Evolutionary conservation across 2,797 vertebrate genomes (phyloP).

Genomic region (Adrianichthys oophorus): DNA sequence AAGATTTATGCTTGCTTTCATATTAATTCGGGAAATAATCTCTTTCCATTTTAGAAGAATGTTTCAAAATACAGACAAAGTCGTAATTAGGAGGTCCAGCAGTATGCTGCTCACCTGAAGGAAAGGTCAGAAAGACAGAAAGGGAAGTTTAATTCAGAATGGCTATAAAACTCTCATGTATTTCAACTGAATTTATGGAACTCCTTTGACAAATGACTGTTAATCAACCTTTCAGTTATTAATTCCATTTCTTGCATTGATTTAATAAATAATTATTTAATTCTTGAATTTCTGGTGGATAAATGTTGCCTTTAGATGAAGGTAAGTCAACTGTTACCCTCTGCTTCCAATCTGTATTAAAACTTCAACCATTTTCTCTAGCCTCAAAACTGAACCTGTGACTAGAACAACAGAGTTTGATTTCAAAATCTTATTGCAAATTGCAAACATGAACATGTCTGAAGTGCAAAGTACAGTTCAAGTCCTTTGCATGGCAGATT

Average conservation of each 20-base stretch:
- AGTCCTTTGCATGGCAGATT: neutral
- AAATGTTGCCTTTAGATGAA: neutral
- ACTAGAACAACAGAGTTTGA: neutral
- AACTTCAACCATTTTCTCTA: neutral
- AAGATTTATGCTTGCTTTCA: constrained; percentile 42
- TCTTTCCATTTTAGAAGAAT: constrained; percentile 51
- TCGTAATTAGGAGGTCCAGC: constrained; percentile 19
- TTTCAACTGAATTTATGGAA: neutral
- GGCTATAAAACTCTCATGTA: too few relatives aligned
- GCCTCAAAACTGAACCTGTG: neutral
- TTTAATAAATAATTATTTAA: constrained; percentile 7
- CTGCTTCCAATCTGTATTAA: neutral
- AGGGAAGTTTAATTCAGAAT: neutral
- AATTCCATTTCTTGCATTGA: constrained; percentile 8
- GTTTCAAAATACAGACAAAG: constrained; percentile 27
- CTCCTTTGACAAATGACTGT: neutral
- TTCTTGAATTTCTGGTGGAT: neutral
- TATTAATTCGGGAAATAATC: constrained; percentile 45
- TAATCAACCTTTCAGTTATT: neutral
- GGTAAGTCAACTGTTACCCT: neutral
- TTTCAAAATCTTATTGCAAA: neutral
- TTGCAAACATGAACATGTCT: constrained; percentile 10
- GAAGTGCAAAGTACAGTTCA: neutral
- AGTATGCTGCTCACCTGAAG: constrained; percentile 31
- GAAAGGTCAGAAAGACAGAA: constrained; percentile 18